Percentiles rank a stretch among this genome's conserved stretches.
Evolutionary conservation across 2,888 invertebrate genomes (phyloP).

Genomic region (Formica aserva): DNA sequence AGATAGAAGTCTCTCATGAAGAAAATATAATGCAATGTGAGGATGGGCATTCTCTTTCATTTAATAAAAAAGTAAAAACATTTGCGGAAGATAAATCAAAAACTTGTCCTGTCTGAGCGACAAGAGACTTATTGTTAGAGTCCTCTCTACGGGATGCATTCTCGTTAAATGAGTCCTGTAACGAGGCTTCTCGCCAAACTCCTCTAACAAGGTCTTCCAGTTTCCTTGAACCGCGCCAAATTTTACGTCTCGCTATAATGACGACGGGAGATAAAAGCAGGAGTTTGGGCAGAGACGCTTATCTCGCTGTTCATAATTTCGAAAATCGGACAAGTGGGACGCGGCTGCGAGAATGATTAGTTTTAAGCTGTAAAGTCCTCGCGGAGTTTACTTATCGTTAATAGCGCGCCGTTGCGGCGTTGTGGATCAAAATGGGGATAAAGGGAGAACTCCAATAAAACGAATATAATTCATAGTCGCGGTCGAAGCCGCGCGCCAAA

Average conservation of each 20-base stretch:
- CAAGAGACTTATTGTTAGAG: conserved; percentile 5
- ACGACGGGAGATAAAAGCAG: conserved; percentile 43
- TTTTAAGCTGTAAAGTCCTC: conserved; percentile 42
- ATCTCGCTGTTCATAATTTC: conserved; percentile 48
- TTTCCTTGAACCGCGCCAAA: conserved; percentile 41
- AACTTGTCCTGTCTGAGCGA: conserved; percentile 24
- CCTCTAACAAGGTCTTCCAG: conserved; percentile 24
- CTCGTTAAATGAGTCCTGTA: conserved; percentile 36
- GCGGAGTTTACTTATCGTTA: conserved; percentile 40
- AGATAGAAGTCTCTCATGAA: background rate
- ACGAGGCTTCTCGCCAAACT: conserved; percentile 48
- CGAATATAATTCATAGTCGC: conserved; percentile 60
- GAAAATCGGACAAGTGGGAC: conserved; percentile 47
- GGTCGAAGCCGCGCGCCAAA: conserved; percentile 44
- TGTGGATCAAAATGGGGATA: background rate
- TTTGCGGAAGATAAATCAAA: conserved; percentile 15
- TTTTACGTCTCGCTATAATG: conserved; percentile 26
- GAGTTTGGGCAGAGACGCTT: conserved; percentile 34
- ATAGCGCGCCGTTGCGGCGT: conserved; percentile 30
- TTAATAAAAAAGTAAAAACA: background rate
- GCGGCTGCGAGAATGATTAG: conserved; percentile 14
- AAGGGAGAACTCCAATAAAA: conserved; percentile 18
- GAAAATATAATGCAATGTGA: background rate
- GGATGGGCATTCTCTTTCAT: background rate
- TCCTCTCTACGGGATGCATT: conserved; percentile 16